Percentiles rank a stretch among this genome's conserved stretches.
Conservation (phyloP, 2,888 invertebrate genomes). For the Hybos culiciformis region DNA sequence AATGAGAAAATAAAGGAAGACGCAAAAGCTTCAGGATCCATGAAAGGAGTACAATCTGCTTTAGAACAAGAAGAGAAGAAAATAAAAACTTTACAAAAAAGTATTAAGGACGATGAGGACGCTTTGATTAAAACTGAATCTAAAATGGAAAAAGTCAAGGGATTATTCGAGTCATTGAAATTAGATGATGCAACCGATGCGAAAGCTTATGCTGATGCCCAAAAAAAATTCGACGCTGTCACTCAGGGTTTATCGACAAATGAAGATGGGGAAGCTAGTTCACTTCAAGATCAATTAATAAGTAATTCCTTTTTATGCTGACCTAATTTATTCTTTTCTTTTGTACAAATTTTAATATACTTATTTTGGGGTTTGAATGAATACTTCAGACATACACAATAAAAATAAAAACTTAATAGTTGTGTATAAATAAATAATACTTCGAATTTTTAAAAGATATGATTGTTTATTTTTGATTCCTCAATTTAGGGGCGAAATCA, state of each 20-base stretch:
- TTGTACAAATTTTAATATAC: background rate
- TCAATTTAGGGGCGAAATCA: no score
- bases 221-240: slow-evolving; percentile 69
- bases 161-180: slow-evolving; percentile 53
- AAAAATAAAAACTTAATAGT: background rate
- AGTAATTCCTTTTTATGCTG: slow-evolving; percentile 36
- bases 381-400: background rate
- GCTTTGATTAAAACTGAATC: slow-evolving; percentile 45
- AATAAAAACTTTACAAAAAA: slow-evolving; percentile 50
- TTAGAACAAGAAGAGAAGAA: slow-evolving; percentile 55
- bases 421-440: no score
- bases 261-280: slow-evolving; percentile 64
- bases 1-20: slow-evolving; percentile 51
- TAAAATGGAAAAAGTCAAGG: slow-evolving; percentile 45
- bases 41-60: slow-evolving; percentile 50
- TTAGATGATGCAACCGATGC: slow-evolving; percentile 51
- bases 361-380: no score
- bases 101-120: slow-evolving; percentile 52
- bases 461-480: no score
- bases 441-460: no score
- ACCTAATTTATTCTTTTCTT: background rate
- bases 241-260: slow-evolving; percentile 68
- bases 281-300: slow-evolving; percentile 81
- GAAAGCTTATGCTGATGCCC: slow-evolving; percentile 55
- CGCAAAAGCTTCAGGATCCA: slow-evolving; percentile 47